Base-by-base conservation (phyloP, 2,113 vertebrate genomes). In the Mesembrinibis cayennensis region DNA sequence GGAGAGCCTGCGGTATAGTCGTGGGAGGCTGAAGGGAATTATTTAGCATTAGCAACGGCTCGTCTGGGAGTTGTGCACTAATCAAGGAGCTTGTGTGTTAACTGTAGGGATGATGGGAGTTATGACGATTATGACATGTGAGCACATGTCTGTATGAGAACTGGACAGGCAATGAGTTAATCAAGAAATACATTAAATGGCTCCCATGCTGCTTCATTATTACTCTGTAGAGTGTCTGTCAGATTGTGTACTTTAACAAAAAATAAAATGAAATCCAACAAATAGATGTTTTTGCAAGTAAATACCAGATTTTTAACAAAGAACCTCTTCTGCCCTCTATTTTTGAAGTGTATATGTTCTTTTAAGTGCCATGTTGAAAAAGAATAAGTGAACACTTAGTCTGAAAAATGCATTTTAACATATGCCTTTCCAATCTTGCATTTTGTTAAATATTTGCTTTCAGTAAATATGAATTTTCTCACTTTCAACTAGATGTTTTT, bases 121-220 rank as follows among this genome's bases (percentile, higher is more conserved):
- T 99, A 99, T 99, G 99, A 99, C 98, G 98, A 99, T 99, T 99
- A 99, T 99, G 99, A 99, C 99, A 99, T 99, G 99, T 99, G 98
- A 99, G 98, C 98, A 98, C 99, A 98, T 98, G 99, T 99, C 99
- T 99, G 97, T 98, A 97, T 98, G 97, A 97, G 96, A 98, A 99
- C 98, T 98, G 99, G 99, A 99, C 99, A 98, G 99, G 99, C 98
- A 98, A 99, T 98, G 98, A 99, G 99, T 99, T 99, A 99, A 99
- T 99, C 98, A 99, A 98, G 97, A 98, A 98, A 97, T 98, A 96
- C 98, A 99, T 99, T 99, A 99, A 98, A 98, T 96, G 94, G 98
- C 98, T 98, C 99, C 98, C 99, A 99, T 99, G 99, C 99, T 99
- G 99, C 96, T 99, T 98, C 66, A 94, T 99, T 99, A 99, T 98